These are phyloP conservation scores for Grantiella picta DNA, from an alignment of 2,113 vertebrate species.

Conservation along the genomic window DNA sequence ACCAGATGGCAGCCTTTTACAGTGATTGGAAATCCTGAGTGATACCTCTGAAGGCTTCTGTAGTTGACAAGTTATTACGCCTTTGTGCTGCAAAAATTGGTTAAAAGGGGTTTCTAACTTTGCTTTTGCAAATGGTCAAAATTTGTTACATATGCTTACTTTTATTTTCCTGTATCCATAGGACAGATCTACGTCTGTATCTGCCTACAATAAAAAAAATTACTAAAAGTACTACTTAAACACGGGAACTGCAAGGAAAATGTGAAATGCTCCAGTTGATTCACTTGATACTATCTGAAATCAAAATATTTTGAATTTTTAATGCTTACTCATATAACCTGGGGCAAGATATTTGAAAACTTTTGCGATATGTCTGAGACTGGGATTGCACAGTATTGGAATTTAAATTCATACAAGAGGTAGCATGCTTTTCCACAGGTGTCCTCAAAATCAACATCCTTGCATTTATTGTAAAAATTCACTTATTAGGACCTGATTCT, in stretches of 20 bases:
- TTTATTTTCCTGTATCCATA: not conserved
- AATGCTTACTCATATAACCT: not conserved
- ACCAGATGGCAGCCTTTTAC: slow-evolving; percentile 59
- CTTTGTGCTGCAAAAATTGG: not conserved
- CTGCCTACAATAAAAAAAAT: not conserved
- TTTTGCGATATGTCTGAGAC: not conserved
- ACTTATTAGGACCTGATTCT: not conserved
- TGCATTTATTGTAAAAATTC: not conserved
- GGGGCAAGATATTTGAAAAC: not conserved
- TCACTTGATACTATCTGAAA: not conserved
- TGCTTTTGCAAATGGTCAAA: not conserved
- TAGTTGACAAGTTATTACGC: not conserved
- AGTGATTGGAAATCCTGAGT: not conserved
- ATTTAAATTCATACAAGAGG: not conserved
- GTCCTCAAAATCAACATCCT: not conserved
- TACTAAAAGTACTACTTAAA: not conserved
- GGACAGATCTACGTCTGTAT: not conserved
- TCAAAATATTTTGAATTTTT: not conserved
- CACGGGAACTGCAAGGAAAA: not conserved
- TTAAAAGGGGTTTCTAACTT: not conserved
- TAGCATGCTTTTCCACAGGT: not conserved
- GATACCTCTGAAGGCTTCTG: not conserved
- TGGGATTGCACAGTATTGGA: not conserved
- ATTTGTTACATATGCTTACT: not conserved
- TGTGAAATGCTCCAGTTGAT: not conserved